Base-by-base conservation (phyloP, 2,113 vertebrate genomes). In the Pangasianodon gigas region DNA sequence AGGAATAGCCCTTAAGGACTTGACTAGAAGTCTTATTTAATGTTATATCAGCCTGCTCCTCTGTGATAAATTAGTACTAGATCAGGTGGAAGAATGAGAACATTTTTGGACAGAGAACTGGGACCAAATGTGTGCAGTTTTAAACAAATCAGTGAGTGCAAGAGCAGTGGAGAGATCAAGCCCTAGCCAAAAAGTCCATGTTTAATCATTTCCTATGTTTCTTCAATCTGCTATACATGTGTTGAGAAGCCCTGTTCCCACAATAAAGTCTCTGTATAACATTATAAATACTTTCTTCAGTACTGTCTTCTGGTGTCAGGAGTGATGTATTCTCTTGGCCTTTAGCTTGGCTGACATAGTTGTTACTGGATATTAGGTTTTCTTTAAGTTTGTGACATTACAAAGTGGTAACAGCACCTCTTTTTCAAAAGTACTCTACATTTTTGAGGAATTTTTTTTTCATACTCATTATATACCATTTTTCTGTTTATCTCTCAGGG, bases 401-500 rank as follows among this genome's bases (percentile, higher is more conserved):
- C 24, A 69, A 44, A 87, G 69, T 75, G 69, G n/a, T 7, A 41
- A 48, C 21, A 21, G 46, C 46, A 48, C 77, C 77, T 52, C 6
- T 26, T 65, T 29, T 65, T 58, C 32, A 54, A 26, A 54, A 46
- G 51, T 75, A 44, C 24, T 79, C 21, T 79, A 18, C 26, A 51
- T 2, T 80, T 11, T 77, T 77, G 44, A 48, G 16, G 26, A 81
- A 52, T 52, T 18, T 14, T 1, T 69, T 58, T 1, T 77, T 58
- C 79, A 46, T 71, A 21, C 46, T 89, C 26, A 74, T 18, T 60
- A 32, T 54, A 41, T 84, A 32, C 48, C 18, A 6, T 52, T 51
- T 69, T 79, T 87, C 19, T 91, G 11, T 91, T 58, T 91, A 19
- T 89, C 11, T 85, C 4, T 52, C 91, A 96, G 96, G 94, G 91